phyloP scores from a whole-genome alignment of 2,113 vertebrate genomes.

The Phocoena sinus region DNA sequence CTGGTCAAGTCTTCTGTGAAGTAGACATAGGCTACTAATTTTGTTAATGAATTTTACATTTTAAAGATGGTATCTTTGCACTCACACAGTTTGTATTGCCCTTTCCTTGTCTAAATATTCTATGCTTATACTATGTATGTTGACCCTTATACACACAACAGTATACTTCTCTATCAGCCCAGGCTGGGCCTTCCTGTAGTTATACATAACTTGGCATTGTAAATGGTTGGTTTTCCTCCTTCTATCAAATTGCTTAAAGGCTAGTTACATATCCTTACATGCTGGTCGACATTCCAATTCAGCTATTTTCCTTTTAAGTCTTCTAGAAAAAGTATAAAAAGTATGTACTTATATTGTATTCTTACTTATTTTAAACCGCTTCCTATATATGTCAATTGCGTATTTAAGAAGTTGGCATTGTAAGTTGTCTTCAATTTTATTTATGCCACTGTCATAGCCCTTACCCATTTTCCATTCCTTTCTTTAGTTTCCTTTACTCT shows the following conservation, averaged over 20 bases:
- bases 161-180: not conserved
- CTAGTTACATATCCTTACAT: not conserved
- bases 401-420: not conserved
- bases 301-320: not conserved
- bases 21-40: not conserved
- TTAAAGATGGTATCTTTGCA: not conserved
- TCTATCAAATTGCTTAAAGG: not conserved
- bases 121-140: not conserved
- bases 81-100: not conserved
- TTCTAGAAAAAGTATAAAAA: not conserved
- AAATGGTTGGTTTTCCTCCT: not conserved
- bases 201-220: not conserved
- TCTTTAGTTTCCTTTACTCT: slow-evolving; percentile 22
- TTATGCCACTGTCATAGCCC: not conserved
- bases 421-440: not conserved
- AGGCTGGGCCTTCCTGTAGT: not conserved
- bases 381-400: not conserved
- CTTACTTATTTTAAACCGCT: slow-evolving; percentile 25
- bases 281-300: not conserved
- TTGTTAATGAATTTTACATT: slow-evolving; percentile 15
- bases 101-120: not conserved
- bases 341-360: not conserved
- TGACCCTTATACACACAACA: not conserved
- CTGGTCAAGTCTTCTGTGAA: not conserved
- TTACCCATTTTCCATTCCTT: not conserved